These are phyloP conservation scores for Anthopleura sola DNA, from an alignment of 64 coral and sea anemone species.

Conservation along the genomic window DNA sequence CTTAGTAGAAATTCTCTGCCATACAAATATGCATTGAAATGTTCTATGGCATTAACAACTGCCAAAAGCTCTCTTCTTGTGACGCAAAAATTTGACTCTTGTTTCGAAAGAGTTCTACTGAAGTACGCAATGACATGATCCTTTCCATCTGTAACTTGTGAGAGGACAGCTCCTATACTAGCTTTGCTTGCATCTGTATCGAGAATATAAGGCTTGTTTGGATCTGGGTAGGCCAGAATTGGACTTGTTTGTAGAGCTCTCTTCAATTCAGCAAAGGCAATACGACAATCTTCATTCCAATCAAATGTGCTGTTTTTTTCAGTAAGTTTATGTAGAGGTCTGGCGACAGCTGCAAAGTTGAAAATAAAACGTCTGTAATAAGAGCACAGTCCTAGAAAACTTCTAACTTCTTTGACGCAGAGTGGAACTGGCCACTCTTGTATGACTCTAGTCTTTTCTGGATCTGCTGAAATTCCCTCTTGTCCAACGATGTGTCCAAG, in stretches of 20 bases:
- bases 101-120: background rate
- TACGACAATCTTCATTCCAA: background rate
- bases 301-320: background rate
- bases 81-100: constrained; percentile 26
- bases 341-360: background rate
- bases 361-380: constrained; percentile 24
- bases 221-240: constrained; percentile 11
- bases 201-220: background rate
- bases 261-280: constrained; percentile 16
- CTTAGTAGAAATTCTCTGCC: constrained; percentile 21
- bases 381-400: constrained; percentile 9
- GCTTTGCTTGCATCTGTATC: constrained; percentile 37
- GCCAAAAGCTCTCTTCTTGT: constrained; percentile 25
- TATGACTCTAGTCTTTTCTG: background rate
- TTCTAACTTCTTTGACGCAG: constrained; percentile 1
- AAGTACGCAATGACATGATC: constrained; percentile 28
- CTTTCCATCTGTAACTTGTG: background rate
- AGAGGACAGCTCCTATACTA: constrained; percentile 28
- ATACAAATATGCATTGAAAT: constrained; percentile 48
- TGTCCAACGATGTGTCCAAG: constrained; percentile 23
- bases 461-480: constrained; percentile 4
- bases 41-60: background rate
- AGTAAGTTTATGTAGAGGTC: background rate
- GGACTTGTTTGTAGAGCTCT: background rate
- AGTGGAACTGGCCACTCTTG: constrained; percentile 19